Conservation (phyloP, 2,888 invertebrate genomes). For the Ennomos erosarius region DNA sequence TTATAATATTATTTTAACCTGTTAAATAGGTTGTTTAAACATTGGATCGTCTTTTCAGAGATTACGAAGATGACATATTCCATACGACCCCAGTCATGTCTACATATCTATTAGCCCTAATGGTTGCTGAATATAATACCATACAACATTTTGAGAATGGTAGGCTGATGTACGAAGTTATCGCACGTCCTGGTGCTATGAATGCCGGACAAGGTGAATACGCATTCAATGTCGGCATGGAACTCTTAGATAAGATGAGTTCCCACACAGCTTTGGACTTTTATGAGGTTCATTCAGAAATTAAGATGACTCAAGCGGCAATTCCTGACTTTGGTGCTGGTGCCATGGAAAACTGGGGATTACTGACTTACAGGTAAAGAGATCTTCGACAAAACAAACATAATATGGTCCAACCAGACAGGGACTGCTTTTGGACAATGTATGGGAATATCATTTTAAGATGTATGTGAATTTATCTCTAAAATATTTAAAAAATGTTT, state of each 20-base stretch:
- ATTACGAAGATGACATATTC: constrained; percentile 63
- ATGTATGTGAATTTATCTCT: background rate
- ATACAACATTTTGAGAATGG: constrained; percentile 27
- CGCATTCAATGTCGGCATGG: constrained; percentile 70
- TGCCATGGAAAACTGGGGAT: constrained; percentile 95
- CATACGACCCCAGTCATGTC: constrained; percentile 82
- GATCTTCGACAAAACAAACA: no score
- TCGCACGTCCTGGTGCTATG: constrained; percentile 75
- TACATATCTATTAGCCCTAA: constrained; percentile 89
- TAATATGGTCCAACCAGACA: no score
- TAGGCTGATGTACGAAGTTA: constrained; percentile 65
- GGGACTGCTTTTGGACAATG: no score
- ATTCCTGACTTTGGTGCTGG: constrained; percentile 91
- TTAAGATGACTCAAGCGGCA: constrained; percentile 89
- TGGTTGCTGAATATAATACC: constrained; percentile 86
- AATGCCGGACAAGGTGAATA: constrained; percentile 64
- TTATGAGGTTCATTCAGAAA: constrained; percentile 70
- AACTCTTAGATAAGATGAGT: constrained; percentile 79
- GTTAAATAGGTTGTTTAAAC: no score
- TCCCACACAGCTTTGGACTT: constrained; percentile 82
- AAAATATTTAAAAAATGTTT: background rate
- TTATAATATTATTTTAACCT: constrained; percentile 3
- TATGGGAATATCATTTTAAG: no score
- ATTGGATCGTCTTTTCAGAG: constrained; percentile 46
- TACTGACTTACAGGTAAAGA: constrained; percentile 89